Conservation (phyloP, 2,113 vertebrate species). For the Petaurus breviceps region DNA sequence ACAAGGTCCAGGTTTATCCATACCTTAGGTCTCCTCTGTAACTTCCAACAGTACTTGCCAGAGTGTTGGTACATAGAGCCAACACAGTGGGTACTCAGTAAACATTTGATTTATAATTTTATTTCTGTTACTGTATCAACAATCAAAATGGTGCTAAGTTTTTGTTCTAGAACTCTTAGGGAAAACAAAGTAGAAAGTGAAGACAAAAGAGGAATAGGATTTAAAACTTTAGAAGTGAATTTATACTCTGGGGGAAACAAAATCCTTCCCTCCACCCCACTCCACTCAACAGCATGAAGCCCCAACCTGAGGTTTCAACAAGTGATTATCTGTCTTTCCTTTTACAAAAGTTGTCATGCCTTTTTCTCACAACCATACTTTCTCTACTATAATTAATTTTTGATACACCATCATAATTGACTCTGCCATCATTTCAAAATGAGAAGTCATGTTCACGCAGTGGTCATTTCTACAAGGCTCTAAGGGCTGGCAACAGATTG, state of each 20-base stretch:
- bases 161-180: neutral
- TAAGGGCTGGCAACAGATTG: constrained; percentile 58
- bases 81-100: neutral
- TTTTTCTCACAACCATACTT: neutral
- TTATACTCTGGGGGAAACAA: neutral
- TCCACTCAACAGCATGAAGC: constrained; percentile 5
- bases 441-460: neutral
- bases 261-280: neutral
- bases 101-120: neutral
- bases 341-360: neutral
- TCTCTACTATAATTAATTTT: neutral
- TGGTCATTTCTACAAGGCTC: neutral
- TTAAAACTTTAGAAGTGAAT: neutral
- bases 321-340: neutral
- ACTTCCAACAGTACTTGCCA: neutral
- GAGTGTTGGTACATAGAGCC: neutral
- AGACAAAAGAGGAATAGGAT: constrained; percentile 2
- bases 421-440: neutral
- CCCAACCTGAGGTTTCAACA: neutral
- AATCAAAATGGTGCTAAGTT: neutral
- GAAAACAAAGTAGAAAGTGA: neutral
- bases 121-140: neutral
- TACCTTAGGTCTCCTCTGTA: neutral
- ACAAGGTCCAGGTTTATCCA: neutral
- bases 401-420: neutral